Evolutionary conservation across 2,888 invertebrate species (phyloP), one percentile per base, ranked within the genome.

Genomic region (Hypomecis punctinalis): DNA sequence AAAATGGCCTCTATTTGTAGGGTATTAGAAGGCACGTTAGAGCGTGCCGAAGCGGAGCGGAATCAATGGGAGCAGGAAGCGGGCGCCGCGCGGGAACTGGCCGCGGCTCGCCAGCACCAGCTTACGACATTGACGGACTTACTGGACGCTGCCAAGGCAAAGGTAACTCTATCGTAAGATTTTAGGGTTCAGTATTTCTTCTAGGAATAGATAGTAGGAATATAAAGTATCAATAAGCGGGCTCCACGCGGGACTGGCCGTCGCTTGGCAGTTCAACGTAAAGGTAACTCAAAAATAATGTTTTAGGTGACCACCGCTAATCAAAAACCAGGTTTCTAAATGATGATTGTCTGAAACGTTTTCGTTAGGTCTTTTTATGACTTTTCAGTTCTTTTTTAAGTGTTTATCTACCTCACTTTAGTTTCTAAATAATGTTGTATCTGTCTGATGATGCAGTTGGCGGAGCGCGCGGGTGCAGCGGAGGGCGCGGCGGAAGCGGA

Each of bases 141-240:
- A 63, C 90, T 98, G 13, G 98, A 98, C 69, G 97, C 96, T 83
- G 97, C 98, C 6, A 95, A 97, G 77, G 96, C 96, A 5, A 98
- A 98, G 93, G 95, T 95, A 74, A 76, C n/a, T 40, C 23, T 23
- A 23, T 23, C 3, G 23, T 3, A 23, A 23, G 23, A 23, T 23
- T 1, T 23, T 23, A 23, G 23, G 23, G 23, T 23, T 23, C 23
- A 23, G 3, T 23, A 23, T 23, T 23, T 23, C 23, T 23, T 2
- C 23, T 3, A 23, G n/a, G n/a, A n/a, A n/a, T n/a, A n/a, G 3
- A 23, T 23, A 23, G 23, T 23, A 23, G 3, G 23, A 23, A 23
- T 23, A 1, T 23, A 23, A 2, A 3, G 23, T 23, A 23, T 2
- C 23, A 23, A 23, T 23, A 23, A 23, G 23, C 3, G 23, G 23